Percentiles rank a stretch among this genome's conserved stretches.
Evolutionary conservation across 1,140 invertebrate genomes (phyloP).

Genomic region (Hylaeus anthracinus): DNA sequence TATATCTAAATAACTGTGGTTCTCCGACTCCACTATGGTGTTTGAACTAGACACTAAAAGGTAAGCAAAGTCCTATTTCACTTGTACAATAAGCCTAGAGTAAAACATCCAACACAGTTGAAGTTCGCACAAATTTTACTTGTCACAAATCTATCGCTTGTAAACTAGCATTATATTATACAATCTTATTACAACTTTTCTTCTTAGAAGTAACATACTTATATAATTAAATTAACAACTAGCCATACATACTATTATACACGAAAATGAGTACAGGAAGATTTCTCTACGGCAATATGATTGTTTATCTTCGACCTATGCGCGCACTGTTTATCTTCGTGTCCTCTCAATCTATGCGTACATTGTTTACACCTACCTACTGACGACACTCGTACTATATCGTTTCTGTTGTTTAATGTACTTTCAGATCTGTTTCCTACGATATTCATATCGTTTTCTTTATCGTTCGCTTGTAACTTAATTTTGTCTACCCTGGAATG

Average conservation of each 20-base stretch:
- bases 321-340: neutral
- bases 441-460: slow-evolving; percentile 36
- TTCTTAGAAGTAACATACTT: slow-evolving; percentile 39
- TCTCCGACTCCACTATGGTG: neutral
- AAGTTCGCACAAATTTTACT: slow-evolving; percentile 41
- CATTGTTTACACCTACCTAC: slow-evolving; percentile 16
- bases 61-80: neutral
- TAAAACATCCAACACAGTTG: neutral
- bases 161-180: slow-evolving; percentile 40
- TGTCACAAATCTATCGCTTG: slow-evolving; percentile 28
- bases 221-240: slow-evolving; percentile 43
- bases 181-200: slow-evolving; percentile 43
- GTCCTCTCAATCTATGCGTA: no score
- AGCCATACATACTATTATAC: slow-evolving; percentile 54
- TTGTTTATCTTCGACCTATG: slow-evolving; percentile 13
- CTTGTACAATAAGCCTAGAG: neutral
- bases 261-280: slow-evolving; percentile 57
- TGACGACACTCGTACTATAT: slow-evolving; percentile 11
- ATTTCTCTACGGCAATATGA: slow-evolving; percentile 42
- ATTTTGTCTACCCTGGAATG: slow-evolving; percentile 18
- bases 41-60: slow-evolving; percentile 23
- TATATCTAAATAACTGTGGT: neutral
- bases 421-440: slow-evolving; percentile 6
- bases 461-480: slow-evolving; percentile 22
- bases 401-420: slow-evolving; percentile 1